Evolutionary conservation across 2,888 invertebrate species (phyloP), one percentile per base, ranked within the genome.

Genomic region (Drosophila anomalata): DNA sequence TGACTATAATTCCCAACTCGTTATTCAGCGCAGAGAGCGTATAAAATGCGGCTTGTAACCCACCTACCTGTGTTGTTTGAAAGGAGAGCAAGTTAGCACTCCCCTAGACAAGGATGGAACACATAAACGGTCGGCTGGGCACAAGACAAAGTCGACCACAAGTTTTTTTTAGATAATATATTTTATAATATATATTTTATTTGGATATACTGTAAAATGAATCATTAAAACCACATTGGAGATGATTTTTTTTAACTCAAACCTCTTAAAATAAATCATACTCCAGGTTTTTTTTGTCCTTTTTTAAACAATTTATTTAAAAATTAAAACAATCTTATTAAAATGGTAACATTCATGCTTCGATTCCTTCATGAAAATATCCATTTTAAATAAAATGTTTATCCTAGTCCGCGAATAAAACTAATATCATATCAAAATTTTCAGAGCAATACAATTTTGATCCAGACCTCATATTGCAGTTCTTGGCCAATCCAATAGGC

Each of bases 41-140:
- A 76, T 83, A 86, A 57, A 79, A 75, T 0, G 8, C 2, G 1
- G 9, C 2, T 0, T 22, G 20, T 57, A 14, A 4, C 0, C 0
- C 0, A 0, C 0, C 0, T 0, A 0, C 0, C 29, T 68, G 97
- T 97, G 97, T 97, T 95, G 96, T 97, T 97, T 96, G 96, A 97
- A 97, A 97, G 97, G 97, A 98, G 97, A 98, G 97, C 96, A 93
- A 95, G 96, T 96, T 96, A 96, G 96, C 96, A 96, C 96, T 96
- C 96, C 96, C 96, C 97, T 97, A 95, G 97, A 97, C 96, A 97
- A 97, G 96, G 96, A 96, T 96, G 96, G 96, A 95, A 93, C 93
- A 94, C 94, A 94, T 91, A 94, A 92, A 93, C 85, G 76, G 76
- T 72, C 89, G 87, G 78, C 84, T 77, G 79, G 91, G 91, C 91